Conservation (phyloP, 37 sponge, comb jelly and placozoan genomes). For the Crambe crambe region DNA sequence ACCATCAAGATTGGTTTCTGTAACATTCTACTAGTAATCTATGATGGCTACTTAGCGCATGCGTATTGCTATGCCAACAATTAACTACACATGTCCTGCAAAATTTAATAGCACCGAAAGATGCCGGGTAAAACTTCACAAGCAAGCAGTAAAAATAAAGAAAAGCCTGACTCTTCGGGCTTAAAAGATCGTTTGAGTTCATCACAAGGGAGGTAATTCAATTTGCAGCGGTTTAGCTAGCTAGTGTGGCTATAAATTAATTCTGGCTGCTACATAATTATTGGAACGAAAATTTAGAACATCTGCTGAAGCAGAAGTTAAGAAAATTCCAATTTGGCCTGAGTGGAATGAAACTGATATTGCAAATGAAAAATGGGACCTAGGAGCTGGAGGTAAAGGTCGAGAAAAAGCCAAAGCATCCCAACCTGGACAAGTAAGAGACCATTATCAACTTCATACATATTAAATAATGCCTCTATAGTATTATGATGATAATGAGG, state of each 20-base stretch:
- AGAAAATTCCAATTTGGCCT: conserved; percentile 89
- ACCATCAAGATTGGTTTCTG: too few species aligned
- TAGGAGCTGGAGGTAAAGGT: conserved; percentile 39
- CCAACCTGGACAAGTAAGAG: conserved; percentile 5
- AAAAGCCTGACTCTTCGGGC: conserved; percentile 17
- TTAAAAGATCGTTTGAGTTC: background rate
- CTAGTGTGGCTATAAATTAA: background rate
- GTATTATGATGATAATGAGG: conserved; percentile 47
- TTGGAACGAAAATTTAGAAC: background rate
- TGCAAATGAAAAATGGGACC: conserved; percentile 87
- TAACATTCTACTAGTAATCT: too few species aligned
- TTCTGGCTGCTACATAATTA: too few species aligned
- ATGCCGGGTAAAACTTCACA: conserved; percentile 33
- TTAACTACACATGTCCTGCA: too few species aligned
- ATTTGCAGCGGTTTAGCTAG: too few species aligned
- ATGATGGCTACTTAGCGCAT: too few species aligned
- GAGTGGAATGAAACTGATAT: conserved; percentile 91
- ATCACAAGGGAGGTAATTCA: background rate
- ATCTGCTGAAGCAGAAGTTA: background rate
- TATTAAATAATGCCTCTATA: too few species aligned
- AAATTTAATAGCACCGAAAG: too few species aligned
- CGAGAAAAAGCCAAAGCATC: conserved; percentile 37
- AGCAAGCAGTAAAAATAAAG: background rate
- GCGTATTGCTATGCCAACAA: background rate
- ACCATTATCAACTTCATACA: background rate